These are phyloP conservation scores for Leucopsar rothschildi DNA, from an alignment of 2,113 vertebrate genomes.

Conservation along the genomic window DNA sequence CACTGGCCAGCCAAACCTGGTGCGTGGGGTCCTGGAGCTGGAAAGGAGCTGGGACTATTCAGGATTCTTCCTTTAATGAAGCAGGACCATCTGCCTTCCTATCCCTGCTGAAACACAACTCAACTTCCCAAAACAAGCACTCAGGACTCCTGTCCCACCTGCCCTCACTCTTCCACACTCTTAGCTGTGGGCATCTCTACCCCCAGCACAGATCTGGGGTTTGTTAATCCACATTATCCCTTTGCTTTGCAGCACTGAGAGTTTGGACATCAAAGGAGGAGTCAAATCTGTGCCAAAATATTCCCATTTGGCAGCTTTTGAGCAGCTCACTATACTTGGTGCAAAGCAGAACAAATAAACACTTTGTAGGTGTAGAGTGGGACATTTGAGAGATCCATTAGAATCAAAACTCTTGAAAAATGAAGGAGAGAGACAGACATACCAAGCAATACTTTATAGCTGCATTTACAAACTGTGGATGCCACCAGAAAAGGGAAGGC, in stretches of 20 bases:
- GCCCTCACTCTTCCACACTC: neutral
- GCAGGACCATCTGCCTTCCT: neutral
- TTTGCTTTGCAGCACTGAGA: neutral
- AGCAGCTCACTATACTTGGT: neutral
- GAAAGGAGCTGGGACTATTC: neutral
- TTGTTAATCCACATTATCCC: neutral
- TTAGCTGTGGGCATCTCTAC: neutral
- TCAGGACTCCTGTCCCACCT: neutral
- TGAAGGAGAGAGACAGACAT: neutral
- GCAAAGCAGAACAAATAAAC: neutral
- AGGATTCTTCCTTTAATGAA: neutral
- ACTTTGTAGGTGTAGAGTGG: neutral
- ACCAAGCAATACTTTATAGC: neutral
- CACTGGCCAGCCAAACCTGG: neutral
- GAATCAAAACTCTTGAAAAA: neutral
- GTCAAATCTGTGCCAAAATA: neutral
- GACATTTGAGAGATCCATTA: neutral
- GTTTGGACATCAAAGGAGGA: neutral
- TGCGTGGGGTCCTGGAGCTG: fast-evolving
- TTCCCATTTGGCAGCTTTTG: neutral
- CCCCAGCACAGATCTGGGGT: neutral
- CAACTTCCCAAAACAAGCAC: neutral
- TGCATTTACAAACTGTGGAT: neutral
- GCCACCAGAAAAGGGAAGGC: neutral
- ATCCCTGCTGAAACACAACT: neutral